These are phyloP conservation scores for Chloroceryle aenea DNA, from an alignment of 2,113 vertebrate genomes.

Conservation along the genomic window DNA sequence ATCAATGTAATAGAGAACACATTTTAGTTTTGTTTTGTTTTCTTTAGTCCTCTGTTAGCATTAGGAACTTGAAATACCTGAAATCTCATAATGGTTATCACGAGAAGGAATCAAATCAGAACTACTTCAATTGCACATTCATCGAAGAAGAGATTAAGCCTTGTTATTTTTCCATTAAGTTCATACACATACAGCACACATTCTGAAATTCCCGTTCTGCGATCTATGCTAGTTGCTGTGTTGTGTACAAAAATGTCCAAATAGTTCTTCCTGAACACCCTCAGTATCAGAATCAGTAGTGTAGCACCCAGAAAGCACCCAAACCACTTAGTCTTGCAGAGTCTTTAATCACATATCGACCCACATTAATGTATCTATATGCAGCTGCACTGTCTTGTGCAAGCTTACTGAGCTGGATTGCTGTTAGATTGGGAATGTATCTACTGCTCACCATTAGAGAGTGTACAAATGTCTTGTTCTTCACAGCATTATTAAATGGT, in stretches of 20 bases:
- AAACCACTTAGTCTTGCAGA: background rate
- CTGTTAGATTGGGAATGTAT: background rate
- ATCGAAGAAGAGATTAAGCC: background rate
- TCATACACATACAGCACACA: accelerated
- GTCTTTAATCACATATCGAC: background rate
- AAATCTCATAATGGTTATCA: slow-evolving; percentile 1
- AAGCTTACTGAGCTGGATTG: background rate
- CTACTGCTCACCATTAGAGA: background rate
- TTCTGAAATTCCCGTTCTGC: background rate
- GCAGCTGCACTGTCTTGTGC: background rate
- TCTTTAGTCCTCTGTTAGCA: background rate
- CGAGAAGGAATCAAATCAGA: background rate
- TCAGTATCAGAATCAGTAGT: background rate
- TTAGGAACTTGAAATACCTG: slow-evolving; percentile 23
- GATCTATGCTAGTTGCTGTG: background rate
- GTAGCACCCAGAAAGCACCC: background rate
- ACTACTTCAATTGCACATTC: background rate
- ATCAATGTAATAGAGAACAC: background rate
- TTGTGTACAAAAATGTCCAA: background rate
- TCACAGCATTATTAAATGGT: background rate
- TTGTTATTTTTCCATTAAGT: background rate
- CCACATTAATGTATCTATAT: background rate
- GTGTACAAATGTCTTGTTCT: background rate
- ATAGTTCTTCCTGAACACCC: background rate
- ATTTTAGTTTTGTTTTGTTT: background rate